A percentile compares a stretch with the other conserved stretches of the same genome.
Conservation (phyloP, 2,113 vertebrate genomes). For the Coreoperca whiteheadi region DNA sequence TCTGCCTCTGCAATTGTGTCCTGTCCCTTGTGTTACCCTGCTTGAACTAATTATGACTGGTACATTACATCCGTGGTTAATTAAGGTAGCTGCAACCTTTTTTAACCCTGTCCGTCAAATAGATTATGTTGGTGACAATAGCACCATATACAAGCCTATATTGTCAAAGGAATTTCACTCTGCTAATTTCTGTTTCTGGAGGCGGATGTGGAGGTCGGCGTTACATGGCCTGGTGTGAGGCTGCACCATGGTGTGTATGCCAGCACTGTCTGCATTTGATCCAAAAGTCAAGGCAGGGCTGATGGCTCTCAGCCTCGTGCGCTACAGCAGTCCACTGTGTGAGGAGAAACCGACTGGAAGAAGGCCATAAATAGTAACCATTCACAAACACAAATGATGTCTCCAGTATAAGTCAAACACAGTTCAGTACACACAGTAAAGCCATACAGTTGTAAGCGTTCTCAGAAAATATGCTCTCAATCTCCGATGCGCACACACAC, state of each 20-base stretch:
- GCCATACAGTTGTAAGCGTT: neutral
- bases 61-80: too few relatives aligned
- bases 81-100: too few relatives aligned
- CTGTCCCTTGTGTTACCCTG: too few relatives aligned
- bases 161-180: neutral
- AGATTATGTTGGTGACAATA: conserved; percentile 3
- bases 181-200: neutral
- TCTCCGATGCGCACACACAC: neutral
- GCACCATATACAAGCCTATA: conserved; percentile 23
- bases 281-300: conserved; percentile 5
- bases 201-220: neutral
- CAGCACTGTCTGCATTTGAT: conserved; percentile 9
- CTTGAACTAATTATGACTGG: too few relatives aligned
- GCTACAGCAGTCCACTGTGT: conserved; percentile 2
- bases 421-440: neutral
- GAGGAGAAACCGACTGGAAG: conserved; percentile 14
- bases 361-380: conserved; percentile 11
- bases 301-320: neutral
- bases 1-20: too few relatives aligned
- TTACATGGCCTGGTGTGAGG: conserved; percentile 1
- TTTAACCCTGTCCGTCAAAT: conserved; percentile 7
- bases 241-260: neutral
- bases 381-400: neutral
- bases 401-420: neutral
- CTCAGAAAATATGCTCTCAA: neutral